These are phyloP conservation scores for Patella depressa DNA, from an alignment of 2,888 invertebrate genomes.

Conservation along the genomic window DNA sequence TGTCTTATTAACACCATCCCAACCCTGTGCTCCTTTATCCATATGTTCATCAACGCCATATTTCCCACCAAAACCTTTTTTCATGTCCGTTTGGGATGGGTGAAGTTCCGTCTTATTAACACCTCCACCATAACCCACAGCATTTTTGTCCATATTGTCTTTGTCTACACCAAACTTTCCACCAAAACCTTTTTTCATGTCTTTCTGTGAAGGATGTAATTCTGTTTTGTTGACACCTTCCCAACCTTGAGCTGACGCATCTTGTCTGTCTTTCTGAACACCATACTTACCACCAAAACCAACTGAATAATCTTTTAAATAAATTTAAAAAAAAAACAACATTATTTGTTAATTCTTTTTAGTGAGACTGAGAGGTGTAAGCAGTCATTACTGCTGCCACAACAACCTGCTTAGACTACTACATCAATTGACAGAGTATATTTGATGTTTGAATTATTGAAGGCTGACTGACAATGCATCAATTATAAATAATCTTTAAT, in stretches of 20 bases:
- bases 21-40: constrained; percentile 75
- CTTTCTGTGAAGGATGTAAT: constrained; percentile 65
- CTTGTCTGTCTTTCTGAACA: constrained; percentile 75
- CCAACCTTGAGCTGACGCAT: constrained; percentile 75
- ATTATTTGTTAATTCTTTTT: background rate
- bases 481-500: too few relatives aligned
- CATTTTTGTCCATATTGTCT: constrained; percentile 78
- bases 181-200: constrained; percentile 73
- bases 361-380: too few relatives aligned
- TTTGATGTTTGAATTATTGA: too few relatives aligned
- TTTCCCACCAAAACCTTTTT: constrained; percentile 70
- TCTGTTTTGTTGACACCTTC: constrained; percentile 61
- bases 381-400: too few relatives aligned
- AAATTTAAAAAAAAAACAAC: constrained; percentile 32
- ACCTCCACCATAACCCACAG: background rate
- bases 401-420: too few relatives aligned
- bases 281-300: constrained; percentile 72
- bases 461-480: too few relatives aligned
- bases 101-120: constrained; percentile 2
- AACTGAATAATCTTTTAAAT: constrained; percentile 57
- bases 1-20: constrained; percentile 70
- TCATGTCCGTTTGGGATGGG: constrained; percentile 29
- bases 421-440: too few relatives aligned
- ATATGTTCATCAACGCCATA: constrained; percentile 74
- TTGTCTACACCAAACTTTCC: constrained; percentile 70